Evolutionary conservation across 2,113 vertebrate genomes (phyloP).

Genomic region (Eupsittula cactorum): DNA sequence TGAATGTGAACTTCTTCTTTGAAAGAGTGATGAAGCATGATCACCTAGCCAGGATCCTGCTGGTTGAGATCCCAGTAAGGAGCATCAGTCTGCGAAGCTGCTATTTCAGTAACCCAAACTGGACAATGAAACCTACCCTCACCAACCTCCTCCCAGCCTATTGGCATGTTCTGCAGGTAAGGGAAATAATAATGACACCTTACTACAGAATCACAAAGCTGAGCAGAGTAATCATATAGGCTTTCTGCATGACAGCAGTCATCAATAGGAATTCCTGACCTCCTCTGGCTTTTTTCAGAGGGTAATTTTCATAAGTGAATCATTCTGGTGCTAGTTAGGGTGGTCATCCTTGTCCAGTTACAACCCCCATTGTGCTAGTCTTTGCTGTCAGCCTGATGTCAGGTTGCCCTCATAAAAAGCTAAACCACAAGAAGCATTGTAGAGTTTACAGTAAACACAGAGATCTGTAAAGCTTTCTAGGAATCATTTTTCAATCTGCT

Average conservation of each 20-base stretch:
- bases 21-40: slow-evolving; percentile 71
- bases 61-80: slow-evolving; percentile 73
- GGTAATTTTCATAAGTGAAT: background rate
- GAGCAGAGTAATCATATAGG: background rate
- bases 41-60: slow-evolving; percentile 69
- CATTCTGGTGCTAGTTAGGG: background rate
- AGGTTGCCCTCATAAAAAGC: background rate
- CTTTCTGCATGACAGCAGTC: background rate
- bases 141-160: slow-evolving; percentile 70
- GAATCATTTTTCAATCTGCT: background rate
- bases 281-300: background rate
- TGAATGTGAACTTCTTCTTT: slow-evolving; percentile 75
- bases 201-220: background rate
- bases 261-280: background rate
- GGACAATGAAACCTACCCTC: slow-evolving; percentile 72
- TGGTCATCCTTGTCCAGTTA: background rate
- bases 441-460: background rate
- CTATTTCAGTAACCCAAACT: slow-evolving; percentile 72
- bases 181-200: background rate
- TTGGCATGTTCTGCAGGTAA: slow-evolving; percentile 70
- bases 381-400: background rate
- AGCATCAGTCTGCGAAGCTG: slow-evolving; percentile 74
- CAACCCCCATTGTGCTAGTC: background rate
- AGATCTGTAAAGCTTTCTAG: background rate
- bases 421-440: background rate